Conservation (phyloP, 1,140 invertebrate genomes). For the Ceratina australensis region DNA sequence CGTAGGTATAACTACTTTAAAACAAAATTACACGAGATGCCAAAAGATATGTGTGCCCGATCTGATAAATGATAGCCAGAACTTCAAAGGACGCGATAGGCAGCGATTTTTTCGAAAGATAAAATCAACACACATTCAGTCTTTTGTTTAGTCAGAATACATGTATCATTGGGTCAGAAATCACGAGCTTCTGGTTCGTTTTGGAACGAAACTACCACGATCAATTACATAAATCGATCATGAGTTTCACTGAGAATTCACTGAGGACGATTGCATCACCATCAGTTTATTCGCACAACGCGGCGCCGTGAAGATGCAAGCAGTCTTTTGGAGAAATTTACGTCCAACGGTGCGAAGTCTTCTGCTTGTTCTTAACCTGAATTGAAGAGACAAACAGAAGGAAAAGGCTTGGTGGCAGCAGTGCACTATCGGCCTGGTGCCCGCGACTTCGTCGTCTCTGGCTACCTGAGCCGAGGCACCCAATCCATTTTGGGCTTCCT, state of each 20-base stretch:
- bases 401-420: not conserved
- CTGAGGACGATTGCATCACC: not conserved
- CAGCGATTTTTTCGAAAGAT: not conserved
- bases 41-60: conserved; percentile 13
- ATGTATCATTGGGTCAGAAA: not conserved
- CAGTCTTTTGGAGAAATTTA: not conserved
- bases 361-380: not conserved
- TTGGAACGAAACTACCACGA: not conserved
- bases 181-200: not conserved
- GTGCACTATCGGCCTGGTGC: conserved; percentile 10
- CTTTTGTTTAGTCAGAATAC: conserved; percentile 9
- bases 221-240: not conserved
- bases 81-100: not conserved
- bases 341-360: no score
- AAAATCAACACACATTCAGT: conserved; percentile 15
- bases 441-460: conserved; percentile 42
- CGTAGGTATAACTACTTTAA: not conserved
- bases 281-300: conserved; percentile 3
- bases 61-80: not conserved
- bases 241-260: no score
- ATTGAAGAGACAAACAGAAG: not conserved
- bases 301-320: not conserved
- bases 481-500: conserved; percentile 64
- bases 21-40: conserved; percentile 7
- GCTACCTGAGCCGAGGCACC: conserved; percentile 62